Conservation (phyloP, 2,888 invertebrate species). For the Xanthorhoe designata region DNA sequence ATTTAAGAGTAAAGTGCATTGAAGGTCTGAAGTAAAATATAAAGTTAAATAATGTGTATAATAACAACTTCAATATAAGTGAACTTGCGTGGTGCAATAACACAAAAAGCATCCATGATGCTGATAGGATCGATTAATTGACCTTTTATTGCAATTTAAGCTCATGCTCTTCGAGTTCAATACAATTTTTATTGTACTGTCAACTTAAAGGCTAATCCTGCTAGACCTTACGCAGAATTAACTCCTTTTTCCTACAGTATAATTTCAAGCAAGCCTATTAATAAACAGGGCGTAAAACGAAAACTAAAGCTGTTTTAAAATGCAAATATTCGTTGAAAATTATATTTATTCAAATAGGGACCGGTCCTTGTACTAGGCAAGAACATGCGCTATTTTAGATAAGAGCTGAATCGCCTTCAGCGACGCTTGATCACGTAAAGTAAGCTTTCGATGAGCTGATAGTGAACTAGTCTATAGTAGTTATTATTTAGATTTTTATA, state of each 20-base stretch:
- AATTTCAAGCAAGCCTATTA: conserved; percentile 15
- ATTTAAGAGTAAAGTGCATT: no score
- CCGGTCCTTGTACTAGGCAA: conserved; percentile 30
- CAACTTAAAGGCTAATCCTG: background rate
- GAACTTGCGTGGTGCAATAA: no score
- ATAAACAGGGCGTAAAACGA: conserved; percentile 39
- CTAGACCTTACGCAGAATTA: background rate
- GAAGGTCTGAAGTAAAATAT: no score
- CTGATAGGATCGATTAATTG: background rate
- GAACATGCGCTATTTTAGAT: background rate
- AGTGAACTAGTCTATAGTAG: background rate
- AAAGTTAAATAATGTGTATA: no score
- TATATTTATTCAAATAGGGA: conserved; percentile 35
- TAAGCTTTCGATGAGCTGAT: background rate
- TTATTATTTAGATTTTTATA: background rate
- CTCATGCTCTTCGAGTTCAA: background rate
- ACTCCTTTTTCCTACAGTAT: conserved; percentile 1
- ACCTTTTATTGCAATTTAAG: background rate
- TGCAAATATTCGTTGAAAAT: conserved; percentile 43
- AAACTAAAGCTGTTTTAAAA: conserved; percentile 36
- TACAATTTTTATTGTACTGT: background rate
- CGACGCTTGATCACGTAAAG: background rate
- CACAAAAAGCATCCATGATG: no score
- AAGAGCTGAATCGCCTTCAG: background rate
- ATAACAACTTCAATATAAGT: no score